Evolutionary conservation across 2,113 vertebrate genomes (phyloP).

Genomic region (Nannobrachium achirus): DNA sequence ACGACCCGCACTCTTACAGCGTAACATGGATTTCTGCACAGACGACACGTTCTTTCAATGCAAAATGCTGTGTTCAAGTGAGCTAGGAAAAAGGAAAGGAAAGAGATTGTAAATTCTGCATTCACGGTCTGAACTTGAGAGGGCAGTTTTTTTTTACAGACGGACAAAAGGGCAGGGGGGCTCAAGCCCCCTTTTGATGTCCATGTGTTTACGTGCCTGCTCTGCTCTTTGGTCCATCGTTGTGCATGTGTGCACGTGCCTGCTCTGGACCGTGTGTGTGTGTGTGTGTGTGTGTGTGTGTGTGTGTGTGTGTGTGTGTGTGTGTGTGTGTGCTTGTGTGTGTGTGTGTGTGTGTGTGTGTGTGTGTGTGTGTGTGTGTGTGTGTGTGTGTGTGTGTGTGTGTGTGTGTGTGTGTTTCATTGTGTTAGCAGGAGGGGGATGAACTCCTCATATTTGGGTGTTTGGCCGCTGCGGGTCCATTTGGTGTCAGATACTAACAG

Average conservation of each 20-base stretch:
- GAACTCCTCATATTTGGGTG: constrained; percentile 37
- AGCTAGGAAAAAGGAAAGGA: too few relatives aligned
- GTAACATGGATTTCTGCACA: too few relatives aligned
- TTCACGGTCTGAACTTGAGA: too few relatives aligned
- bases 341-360: constrained; percentile 1
- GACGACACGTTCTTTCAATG: too few relatives aligned
- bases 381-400: not conserved
- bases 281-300: not conserved
- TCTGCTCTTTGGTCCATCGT: not conserved
- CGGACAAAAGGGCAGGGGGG: too few relatives aligned
- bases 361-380: not conserved
- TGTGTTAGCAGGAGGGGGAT: constrained; percentile 25
- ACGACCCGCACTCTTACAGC: too few relatives aligned
- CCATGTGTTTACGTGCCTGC: not conserved
- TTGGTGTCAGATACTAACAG: too few relatives aligned
- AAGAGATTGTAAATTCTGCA: too few relatives aligned
- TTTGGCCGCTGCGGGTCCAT: constrained; percentile 39
- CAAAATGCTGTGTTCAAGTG: too few relatives aligned
- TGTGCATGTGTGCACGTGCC: not conserved
- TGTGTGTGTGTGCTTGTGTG: not conserved
- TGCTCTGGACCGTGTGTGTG: not conserved
- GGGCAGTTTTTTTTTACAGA: too few relatives aligned
- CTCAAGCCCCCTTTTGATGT: too few relatives aligned
- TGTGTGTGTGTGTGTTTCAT: constrained; percentile 30
- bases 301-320: not conserved